Base-by-base conservation (phyloP, 2,113 vertebrate genomes). In the Pseudorhombus dupliciocellatus region DNA sequence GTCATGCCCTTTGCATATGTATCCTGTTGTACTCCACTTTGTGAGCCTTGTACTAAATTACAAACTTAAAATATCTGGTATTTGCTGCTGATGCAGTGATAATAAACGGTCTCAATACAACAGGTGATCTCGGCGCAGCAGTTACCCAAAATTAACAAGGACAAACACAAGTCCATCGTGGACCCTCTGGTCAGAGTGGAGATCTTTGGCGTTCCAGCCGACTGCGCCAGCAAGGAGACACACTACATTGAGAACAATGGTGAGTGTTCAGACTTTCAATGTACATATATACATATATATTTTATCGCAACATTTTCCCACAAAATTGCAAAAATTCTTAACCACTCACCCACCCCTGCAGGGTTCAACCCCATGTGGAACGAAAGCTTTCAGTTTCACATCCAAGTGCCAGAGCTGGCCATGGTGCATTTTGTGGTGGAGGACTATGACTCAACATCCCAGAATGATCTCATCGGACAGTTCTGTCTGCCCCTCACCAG, bases 61-160 rank as follows among this genome's bases (percentile, higher is more conserved):
- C n/a, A n/a, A n/a, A n/a, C n/a, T n/a, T n/a, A n/a, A n/a, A n/a
- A n/a, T 40, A 4, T 40, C 8, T 40, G 37, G 4, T 40, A 12
- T 10, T 40, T 40, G 5, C 26, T 5, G 5, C 26, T 3, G 26
- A 28, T 28, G 26, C 26, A 5, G 26, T 28, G 26, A 28, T 28
- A 28, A 28, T 28, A n/a, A n/a, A n/a, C n/a, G n/a, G 12, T 44
- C 12, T 18, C 40, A 18, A 44, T 15, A 50, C 46, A 34, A 59
- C 75, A 99, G 97, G 88, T 99, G 70, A 98, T 99, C 89, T 96
- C 97, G 26, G 97, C 95, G 44, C 97, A 99, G 89, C 97, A 99
- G 89, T 87, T 99, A 46, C 97, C 97, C 6, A 99, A 99, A 86
- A 73, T 98, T 57, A 97, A 96, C 86, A 96, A 94, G 89, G 93